Evolutionary conservation across 1,140 invertebrate genomes (phyloP).

Genomic region (Drosophila ogumai): DNA sequence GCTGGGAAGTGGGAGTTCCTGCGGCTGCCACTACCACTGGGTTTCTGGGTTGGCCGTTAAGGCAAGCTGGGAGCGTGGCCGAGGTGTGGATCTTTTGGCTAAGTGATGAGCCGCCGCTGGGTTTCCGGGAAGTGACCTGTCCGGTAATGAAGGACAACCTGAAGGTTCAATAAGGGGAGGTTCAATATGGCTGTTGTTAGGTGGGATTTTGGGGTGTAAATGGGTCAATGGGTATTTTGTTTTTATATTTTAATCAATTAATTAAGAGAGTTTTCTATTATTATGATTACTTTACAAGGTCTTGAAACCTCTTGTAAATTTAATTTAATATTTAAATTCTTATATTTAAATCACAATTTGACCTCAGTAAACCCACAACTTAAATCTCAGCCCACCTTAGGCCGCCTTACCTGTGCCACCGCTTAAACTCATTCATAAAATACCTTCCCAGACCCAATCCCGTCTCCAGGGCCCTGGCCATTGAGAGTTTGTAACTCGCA

Average conservation of each 20-base stretch:
- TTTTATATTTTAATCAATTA: too few species aligned
- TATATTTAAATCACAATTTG: neutral
- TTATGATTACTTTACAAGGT: neutral
- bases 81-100: conserved; percentile 71
- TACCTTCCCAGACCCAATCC: conserved; percentile 18
- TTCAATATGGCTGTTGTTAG: neutral
- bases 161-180: conserved; percentile 2
- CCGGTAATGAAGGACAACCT: conserved; percentile 4
- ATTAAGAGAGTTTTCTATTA: too few species aligned
- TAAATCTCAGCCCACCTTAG: neutral
- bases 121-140: conserved; percentile 15
- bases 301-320: neutral
- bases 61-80: conserved; percentile 24
- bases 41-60: conserved; percentile 1
- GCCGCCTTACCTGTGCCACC: conserved; percentile 19
- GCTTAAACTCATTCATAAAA: conserved; percentile 72
- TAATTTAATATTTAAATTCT: neutral
- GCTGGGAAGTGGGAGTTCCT: conserved; percentile 60
- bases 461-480: conserved; percentile 28
- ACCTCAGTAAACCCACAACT: neutral
- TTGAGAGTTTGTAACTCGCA: conserved; percentile 55
- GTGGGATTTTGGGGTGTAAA: neutral
- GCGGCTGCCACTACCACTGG: conserved; percentile 16
- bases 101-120: conserved; percentile 48
- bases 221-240: neutral